Percentiles rank a stretch among this genome's conserved stretches.
These are phyloP conservation scores for Orycteropus afer DNA, from an alignment of 2,113 vertebrate species.

Conservation along the genomic window DNA sequence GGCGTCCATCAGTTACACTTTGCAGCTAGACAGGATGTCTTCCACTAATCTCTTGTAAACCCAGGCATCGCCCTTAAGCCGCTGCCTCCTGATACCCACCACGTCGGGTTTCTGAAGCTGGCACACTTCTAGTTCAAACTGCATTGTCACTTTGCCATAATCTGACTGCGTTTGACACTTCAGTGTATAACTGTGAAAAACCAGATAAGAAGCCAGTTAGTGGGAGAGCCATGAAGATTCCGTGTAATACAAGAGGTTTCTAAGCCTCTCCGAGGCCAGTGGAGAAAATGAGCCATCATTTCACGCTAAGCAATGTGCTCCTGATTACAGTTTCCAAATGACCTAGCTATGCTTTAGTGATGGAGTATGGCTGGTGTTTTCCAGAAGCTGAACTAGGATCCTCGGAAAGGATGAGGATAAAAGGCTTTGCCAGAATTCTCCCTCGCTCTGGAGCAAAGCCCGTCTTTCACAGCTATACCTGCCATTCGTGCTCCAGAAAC, in stretches of 20 bases:
- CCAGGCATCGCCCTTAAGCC: slow-evolving; percentile 97
- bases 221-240: slow-evolving; percentile 19
- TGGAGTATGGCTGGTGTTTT: slow-evolving; percentile 37
- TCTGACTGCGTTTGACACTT: slow-evolving; percentile 94
- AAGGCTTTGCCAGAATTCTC: slow-evolving; percentile 58
- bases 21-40: slow-evolving; percentile 92
- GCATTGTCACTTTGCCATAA: slow-evolving; percentile 94
- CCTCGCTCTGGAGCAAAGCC: slow-evolving; percentile 58
- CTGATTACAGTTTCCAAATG: slow-evolving; percentile 54
- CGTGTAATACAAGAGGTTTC: slow-evolving; percentile 48
- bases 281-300: slow-evolving; percentile 57
- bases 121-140: slow-evolving; percentile 97
- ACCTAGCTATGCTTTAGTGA: slow-evolving; percentile 49
- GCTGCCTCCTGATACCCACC: slow-evolving; percentile 91
- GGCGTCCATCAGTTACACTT: slow-evolving; percentile 80
- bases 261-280: slow-evolving; percentile 47
- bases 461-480: slow-evolving; percentile 5
- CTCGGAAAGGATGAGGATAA: slow-evolving; percentile 38
- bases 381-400: slow-evolving; percentile 52
- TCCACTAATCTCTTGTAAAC: slow-evolving; percentile 97
- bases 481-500: slow-evolving; percentile 24
- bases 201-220: slow-evolving; percentile 60
- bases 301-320: slow-evolving; percentile 32
- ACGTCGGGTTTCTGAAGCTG: slow-evolving; percentile 89
- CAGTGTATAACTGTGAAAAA: slow-evolving; percentile 90